phyloP scores from a whole-genome alignment of 2,797 vertebrate species.

The Chelonia mydas region DNA sequence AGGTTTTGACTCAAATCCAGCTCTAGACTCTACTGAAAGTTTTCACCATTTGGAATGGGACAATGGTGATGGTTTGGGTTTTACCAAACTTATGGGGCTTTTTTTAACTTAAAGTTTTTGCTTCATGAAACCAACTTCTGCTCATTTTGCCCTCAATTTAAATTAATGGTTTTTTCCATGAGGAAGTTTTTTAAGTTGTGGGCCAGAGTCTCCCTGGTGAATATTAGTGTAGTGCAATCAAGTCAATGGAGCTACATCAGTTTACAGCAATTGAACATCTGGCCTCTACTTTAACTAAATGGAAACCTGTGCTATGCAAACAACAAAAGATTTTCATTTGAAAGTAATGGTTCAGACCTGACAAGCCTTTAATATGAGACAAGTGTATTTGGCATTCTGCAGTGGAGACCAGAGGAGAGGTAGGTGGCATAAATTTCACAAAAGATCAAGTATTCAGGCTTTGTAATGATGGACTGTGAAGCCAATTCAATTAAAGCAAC shows the following conservation, averaged over 20 bases:
- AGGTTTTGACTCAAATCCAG: neutral
- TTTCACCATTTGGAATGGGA: neutral
- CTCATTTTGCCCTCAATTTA: neutral
- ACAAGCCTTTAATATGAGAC: neutral
- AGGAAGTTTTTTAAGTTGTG: constrained; percentile 18
- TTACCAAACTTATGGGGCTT: neutral
- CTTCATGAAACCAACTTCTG: neutral
- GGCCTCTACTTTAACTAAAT: neutral
- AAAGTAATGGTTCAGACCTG: neutral
- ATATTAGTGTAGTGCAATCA: neutral
- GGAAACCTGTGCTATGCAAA: neutral
- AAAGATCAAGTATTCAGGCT: neutral
- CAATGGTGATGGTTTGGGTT: neutral
- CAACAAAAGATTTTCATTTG: neutral
- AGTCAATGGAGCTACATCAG: neutral
- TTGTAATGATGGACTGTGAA: neutral
- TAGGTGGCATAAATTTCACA: neutral
- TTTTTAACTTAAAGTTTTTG: neutral
- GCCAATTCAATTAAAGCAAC: neutral
- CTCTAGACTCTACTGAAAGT: neutral
- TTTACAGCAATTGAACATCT: neutral
- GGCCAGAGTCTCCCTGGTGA: neutral
- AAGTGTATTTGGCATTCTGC: neutral
- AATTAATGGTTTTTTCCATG: neutral
- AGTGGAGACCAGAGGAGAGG: no score